Conservation (phyloP, 2,888 invertebrate species). For the Hypsopygia costalis region DNA sequence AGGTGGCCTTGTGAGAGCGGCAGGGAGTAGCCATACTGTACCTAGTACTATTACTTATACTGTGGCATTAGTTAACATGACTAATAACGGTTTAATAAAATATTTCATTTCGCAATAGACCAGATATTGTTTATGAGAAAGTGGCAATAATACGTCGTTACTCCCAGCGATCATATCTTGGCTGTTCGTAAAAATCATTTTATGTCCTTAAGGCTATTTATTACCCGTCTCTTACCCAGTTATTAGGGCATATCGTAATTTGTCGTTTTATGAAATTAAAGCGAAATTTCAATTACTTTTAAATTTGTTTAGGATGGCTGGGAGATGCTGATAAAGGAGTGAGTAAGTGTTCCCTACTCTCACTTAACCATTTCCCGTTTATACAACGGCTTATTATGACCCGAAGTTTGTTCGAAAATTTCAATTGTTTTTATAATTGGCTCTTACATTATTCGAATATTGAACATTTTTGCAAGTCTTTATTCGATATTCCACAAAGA, state of each 20-base stretch:
- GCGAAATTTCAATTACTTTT: constrained; percentile 42
- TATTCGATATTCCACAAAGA: neutral
- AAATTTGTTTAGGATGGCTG: constrained; percentile 56
- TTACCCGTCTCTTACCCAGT: neutral
- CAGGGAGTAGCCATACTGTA: too few species aligned
- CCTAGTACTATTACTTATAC: too few species aligned
- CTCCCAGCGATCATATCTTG: too few species aligned
- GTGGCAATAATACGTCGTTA: too few species aligned
- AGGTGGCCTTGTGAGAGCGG: too few species aligned
- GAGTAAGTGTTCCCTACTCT: constrained; percentile 36
- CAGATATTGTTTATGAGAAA: too few species aligned
- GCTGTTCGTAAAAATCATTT: too few species aligned
- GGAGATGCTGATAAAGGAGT: constrained; percentile 44
- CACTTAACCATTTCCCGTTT: constrained; percentile 28
- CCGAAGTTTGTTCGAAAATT: constrained; percentile 7
- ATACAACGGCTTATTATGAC: constrained; percentile 14
- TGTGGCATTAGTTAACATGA: too few species aligned
- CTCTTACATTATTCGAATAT: neutral
- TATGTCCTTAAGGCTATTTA: too few species aligned
- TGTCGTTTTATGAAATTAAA: constrained; percentile 13
- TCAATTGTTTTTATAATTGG: constrained; percentile 12
- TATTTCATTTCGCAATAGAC: too few species aligned
- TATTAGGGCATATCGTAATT: constrained; percentile 9
- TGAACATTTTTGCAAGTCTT: too few species aligned
- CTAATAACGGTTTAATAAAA: too few species aligned